These are phyloP conservation scores for Rhodophaea formosa DNA, from an alignment of 2,888 invertebrate species.

Conservation along the genomic window DNA sequence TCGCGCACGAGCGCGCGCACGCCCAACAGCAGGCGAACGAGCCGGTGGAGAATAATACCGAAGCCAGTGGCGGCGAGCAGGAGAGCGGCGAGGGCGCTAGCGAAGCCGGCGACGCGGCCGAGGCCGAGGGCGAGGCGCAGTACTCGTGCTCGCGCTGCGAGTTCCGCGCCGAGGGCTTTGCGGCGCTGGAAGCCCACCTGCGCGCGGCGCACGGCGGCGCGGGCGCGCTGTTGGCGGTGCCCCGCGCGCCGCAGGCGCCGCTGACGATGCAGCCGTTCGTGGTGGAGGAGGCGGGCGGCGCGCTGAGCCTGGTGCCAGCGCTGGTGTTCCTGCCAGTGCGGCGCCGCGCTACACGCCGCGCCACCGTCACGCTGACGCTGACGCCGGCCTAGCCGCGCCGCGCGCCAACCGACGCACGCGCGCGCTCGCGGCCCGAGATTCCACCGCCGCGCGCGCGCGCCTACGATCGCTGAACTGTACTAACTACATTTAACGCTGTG, in stretches of 20 bases:
- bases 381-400: slow-evolving; percentile 89
- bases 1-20: slow-evolving; percentile 95
- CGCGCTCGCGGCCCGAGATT: slow-evolving; percentile 53
- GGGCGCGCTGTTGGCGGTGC: slow-evolving; percentile 76
- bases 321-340: slow-evolving; percentile 96
- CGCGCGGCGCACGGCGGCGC: slow-evolving; percentile 74
- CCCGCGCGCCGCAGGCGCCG: slow-evolving; percentile 84
- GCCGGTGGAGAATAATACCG: slow-evolving; percentile 35
- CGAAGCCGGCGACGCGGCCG: slow-evolving; percentile 46
- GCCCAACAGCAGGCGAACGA: slow-evolving; percentile 64
- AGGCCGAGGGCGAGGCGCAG: slow-evolving; percentile 52
- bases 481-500: slow-evolving; percentile 87
- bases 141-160: slow-evolving; percentile 76
- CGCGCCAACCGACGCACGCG: slow-evolving; percentile 36
- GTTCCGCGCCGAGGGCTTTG: slow-evolving; percentile 73
- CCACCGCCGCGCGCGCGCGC: slow-evolving; percentile 63
- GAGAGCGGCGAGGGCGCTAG: slow-evolving; percentile 42
- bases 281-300: slow-evolving; percentile 83
- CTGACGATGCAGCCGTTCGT: slow-evolving; percentile 97
- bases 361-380: slow-evolving; percentile 95
- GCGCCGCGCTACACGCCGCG: slow-evolving; percentile 90
- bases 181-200: slow-evolving; percentile 73
- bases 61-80: slow-evolving; percentile 32
- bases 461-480: slow-evolving; percentile 74
- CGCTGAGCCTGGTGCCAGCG: slow-evolving; percentile 90